Evolutionary conservation across 2,888 invertebrate species (phyloP).

Genomic region (Pachycephus smyrnensis): DNA sequence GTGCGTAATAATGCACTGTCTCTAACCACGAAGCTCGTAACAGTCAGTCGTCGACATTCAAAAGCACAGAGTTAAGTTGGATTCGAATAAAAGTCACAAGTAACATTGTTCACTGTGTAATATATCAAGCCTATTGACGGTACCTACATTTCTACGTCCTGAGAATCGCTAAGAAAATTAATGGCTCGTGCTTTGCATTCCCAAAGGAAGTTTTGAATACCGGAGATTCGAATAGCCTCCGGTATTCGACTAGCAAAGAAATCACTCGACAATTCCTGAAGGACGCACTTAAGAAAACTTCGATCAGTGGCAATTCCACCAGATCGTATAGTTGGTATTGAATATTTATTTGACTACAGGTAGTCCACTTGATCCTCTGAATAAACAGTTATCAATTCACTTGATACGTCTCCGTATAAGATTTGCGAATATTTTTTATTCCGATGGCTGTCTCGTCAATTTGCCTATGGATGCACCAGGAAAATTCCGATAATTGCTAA

Average conservation of each 20-base stretch:
- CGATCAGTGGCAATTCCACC: background rate
- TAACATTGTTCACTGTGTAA: constrained; percentile 21
- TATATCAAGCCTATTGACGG: constrained; percentile 39
- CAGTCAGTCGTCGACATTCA: background rate
- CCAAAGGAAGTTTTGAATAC: constrained; percentile 39
- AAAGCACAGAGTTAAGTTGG: background rate
- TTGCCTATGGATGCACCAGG: background rate
- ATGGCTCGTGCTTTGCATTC: constrained; percentile 46
- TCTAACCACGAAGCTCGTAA: background rate
- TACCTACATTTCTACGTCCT: constrained; percentile 36
- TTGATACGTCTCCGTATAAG: background rate
- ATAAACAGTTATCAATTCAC: background rate
- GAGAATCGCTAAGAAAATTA: constrained; percentile 46
- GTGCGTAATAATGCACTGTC: background rate
- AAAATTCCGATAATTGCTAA: background rate
- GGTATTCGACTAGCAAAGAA: constrained; percentile 2
- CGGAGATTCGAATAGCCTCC: background rate
- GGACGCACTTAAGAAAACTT: background rate
- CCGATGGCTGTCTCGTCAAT: background rate
- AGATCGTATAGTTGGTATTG: background rate
- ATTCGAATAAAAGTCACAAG: constrained; percentile 15
- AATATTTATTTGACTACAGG: background rate
- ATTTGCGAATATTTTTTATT: background rate
- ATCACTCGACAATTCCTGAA: constrained; percentile 4
- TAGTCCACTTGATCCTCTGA: background rate